Base-by-base conservation (phyloP, 2,797 vertebrate species). In the Sebastolobus altivelis region DNA sequence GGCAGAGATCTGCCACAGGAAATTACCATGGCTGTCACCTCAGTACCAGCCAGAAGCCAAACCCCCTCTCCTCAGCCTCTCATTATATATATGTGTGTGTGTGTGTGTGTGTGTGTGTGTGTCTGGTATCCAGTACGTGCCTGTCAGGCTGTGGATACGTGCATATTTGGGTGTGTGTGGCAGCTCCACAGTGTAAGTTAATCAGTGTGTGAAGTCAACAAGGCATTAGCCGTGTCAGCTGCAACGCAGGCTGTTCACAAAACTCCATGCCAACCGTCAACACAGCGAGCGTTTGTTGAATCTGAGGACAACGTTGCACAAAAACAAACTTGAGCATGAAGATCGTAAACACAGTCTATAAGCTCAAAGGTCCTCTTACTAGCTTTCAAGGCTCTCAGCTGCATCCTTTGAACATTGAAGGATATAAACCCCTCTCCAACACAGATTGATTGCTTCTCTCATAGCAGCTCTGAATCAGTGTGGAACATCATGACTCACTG, bases 21-120 rank as follows among this genome's bases (percentile, higher is more conserved):
- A 93, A 95, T 95, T 91, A 94, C 89, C 86, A 91, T 83, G 88
- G 88, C 87, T 92, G 92, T 89, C 93, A 86, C 86, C 83, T 92
- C 84, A 81, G 77, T 46, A 82, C 88, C 88, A 87, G 78, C 83
- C 90, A 83, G 84, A 84, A 84, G 70, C 81, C 80, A 62, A 79
- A 56, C 63, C 77, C 79, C 69, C 70, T 61, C 88, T 55, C 62
- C 9, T 38, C 84, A 75, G 65, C 78, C 73, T 79, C 84, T 86
- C 75, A 83, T 85, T 89, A 83, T 75, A 16, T 70, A 22, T 81
- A 72, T 77, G 22, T 72, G 6, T 63, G 72, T 77, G 67, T 35
- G 81, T 77, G n/a, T 79, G n/a, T 78, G 56, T 75, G 29, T 74
- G 46, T 56, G 73, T 75, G 68, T 33, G 84, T 76, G 68, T 35